Evolutionary conservation across 1,140 invertebrate genomes (phyloP).

Genomic region (Samia ricini): DNA sequence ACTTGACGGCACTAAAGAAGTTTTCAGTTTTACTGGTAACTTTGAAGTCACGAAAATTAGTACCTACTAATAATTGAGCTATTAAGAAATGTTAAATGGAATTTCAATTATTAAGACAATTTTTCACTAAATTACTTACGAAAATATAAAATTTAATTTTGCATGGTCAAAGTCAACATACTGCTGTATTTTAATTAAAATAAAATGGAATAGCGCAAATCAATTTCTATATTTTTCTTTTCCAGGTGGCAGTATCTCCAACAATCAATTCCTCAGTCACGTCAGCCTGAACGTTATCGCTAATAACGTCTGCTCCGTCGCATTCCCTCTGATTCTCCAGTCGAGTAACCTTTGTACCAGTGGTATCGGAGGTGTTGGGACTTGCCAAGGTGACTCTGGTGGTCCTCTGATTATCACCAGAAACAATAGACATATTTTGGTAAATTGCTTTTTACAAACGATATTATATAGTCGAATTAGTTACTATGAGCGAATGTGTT

Average conservation of each 20-base stretch:
- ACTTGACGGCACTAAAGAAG: no score
- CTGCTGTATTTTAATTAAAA: no score
- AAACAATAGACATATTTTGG: slow-evolving; percentile 29
- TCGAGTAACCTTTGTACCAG: slow-evolving; percentile 43
- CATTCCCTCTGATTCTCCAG: slow-evolving; percentile 35
- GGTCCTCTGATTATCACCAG: slow-evolving; percentile 37
- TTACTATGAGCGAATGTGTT: no score
- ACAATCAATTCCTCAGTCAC: slow-evolving; percentile 26
- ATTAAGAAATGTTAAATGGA: no score
- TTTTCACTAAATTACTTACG: no score
- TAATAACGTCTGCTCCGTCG: slow-evolving; percentile 28
- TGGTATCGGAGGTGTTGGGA: slow-evolving; percentile 30
- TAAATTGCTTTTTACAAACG: slow-evolving; percentile 11
- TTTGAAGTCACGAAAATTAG: no score
- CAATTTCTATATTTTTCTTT: neutral
- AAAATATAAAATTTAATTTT: no score
- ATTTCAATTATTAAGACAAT: no score
- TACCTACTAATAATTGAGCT: no score
- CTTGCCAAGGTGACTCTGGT: slow-evolving; percentile 46
- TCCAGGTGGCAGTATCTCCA: slow-evolving; percentile 26
- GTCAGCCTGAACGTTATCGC: slow-evolving; percentile 30
- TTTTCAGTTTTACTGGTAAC: no score
- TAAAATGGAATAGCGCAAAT: neutral
- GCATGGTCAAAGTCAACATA: no score
- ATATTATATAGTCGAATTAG: neutral